Percentiles rank a stretch among this genome's conserved stretches.
phyloP scores from a whole-genome alignment of 2,113 vertebrate species.

The Pantherophis guttatus region DNA sequence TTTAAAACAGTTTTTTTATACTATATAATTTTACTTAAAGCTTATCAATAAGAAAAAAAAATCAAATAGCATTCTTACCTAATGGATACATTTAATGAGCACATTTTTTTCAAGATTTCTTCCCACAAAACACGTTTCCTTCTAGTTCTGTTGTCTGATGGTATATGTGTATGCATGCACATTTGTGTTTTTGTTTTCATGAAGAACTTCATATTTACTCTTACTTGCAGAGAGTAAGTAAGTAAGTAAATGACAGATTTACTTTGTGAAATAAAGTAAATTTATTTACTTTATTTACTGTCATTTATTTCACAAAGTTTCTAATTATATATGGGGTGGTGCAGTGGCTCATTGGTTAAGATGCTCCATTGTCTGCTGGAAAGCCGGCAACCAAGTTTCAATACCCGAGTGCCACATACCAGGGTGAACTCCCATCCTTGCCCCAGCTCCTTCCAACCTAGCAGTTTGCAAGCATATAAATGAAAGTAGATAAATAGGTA shows the following conservation, averaged over 20 bases:
- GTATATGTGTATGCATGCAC: slow-evolving; percentile 21
- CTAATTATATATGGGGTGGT: background rate
- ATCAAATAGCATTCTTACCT: background rate
- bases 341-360: background rate
- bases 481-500: background rate
- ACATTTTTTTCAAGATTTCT: slow-evolving; percentile 27
- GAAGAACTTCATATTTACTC: background rate
- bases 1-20: background rate
- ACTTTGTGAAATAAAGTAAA: too few relatives aligned
- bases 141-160: background rate
- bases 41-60: background rate
- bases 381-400: background rate
- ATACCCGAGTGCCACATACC: background rate
- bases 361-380: too few relatives aligned
- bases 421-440: background rate
- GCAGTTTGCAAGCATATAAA: background rate
- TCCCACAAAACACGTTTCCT: slow-evolving; percentile 17
- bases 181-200: background rate
- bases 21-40: background rate
- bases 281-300: background rate
- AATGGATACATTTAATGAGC: slow-evolving; percentile 1
- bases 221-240: slow-evolving; percentile 1
- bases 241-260: too few relatives aligned
- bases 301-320: slow-evolving; percentile 41
- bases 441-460: background rate